Evolutionary conservation across 2,888 invertebrate genomes (phyloP), one percentile per base, ranked within the genome.

Genomic region (Callosobruchus maculatus): DNA sequence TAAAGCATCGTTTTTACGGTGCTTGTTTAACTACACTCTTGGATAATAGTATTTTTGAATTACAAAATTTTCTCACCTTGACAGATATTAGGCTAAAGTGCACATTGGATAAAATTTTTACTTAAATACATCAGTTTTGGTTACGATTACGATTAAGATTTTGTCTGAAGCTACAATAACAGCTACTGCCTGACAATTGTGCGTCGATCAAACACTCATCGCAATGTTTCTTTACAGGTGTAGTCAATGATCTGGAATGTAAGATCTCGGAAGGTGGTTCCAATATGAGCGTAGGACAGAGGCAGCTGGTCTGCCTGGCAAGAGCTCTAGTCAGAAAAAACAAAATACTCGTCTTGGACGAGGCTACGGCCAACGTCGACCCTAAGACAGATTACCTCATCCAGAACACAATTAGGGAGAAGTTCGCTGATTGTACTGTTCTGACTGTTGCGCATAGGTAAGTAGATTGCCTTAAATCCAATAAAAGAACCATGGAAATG

Each of bases 351-450:
- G 82, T 85, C 21, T 75, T 85, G 74, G 84, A 95, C 84, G 95
- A 95, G 87, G 94, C 95, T 71, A 95, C 95, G 0, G 94, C 94
- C 70, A 94, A 94, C 83, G 94, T 94, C 0, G 95, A 95, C 86
- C 92, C 92, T 0, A 90, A 91, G 80, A 95, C 94, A 67, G 94
- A 95, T 83, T 90, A 90, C 0, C 85, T 95, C 21, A 95, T 95
- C 77, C 95, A 95, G 83, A 88, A 88, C 21, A 94, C 94, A 0
- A 95, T 95, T 77, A 88, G 94, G 77, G 88, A 88, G 72, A 94
- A 94, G 84, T 95, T 95, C 82, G 90, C 88, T 0, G 88, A 91
- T 26, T 95, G 94, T 84, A 95, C 95, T 0, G 95, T 95, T 22
- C 89, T 95, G 69, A 95, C 95, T 0, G 93, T 95, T 70, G 95